These are phyloP conservation scores for Limenitis camilla DNA, from an alignment of 2,888 invertebrate genomes.

Conservation along the genomic window DNA sequence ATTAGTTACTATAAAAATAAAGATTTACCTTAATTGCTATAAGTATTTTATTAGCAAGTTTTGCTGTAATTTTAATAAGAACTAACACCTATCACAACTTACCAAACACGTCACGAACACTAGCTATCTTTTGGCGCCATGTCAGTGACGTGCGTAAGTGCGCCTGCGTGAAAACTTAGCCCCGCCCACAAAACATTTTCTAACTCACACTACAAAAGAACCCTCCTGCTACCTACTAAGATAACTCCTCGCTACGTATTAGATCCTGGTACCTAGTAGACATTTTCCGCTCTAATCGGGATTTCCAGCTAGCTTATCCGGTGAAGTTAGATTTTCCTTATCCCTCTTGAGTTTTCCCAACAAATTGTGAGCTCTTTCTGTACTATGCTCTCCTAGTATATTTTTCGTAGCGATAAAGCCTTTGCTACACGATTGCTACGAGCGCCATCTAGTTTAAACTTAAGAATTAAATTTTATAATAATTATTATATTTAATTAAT, in stretches of 20 bases:
- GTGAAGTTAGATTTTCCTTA: slow-evolving; percentile 47
- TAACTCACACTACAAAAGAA: slow-evolving; percentile 41
- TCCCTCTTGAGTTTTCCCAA: slow-evolving; percentile 17
- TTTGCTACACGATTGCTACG: too few species aligned
- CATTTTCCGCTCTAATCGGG: slow-evolving; percentile 75
- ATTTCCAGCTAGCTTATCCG: slow-evolving; percentile 60
- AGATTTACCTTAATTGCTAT: too few species aligned
- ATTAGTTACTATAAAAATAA: too few species aligned
- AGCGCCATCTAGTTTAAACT: background rate
- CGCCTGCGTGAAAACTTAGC: slow-evolving; percentile 41
- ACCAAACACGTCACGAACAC: too few species aligned
- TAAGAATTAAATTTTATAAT: background rate
- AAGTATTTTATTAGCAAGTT: too few species aligned
- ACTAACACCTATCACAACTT: too few species aligned
- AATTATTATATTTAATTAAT: too few species aligned
- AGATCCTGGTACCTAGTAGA: slow-evolving; percentile 61
- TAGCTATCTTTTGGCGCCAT: too few species aligned
- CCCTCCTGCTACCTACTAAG: slow-evolving; percentile 1
- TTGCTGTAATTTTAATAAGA: too few species aligned
- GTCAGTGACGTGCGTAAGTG: slow-evolving; percentile 3
- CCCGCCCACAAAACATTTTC: slow-evolving; percentile 41
- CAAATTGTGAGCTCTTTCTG: slow-evolving; percentile 21
- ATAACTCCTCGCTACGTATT: slow-evolving; percentile 32
- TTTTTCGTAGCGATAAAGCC: slow-evolving; percentile 2
- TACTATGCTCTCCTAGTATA: slow-evolving; percentile 45